Evolutionary conservation across 2,113 vertebrate genomes (phyloP), one percentile per base, ranked within the genome.

Genomic region (Hippocampus mohnikei): DNA sequence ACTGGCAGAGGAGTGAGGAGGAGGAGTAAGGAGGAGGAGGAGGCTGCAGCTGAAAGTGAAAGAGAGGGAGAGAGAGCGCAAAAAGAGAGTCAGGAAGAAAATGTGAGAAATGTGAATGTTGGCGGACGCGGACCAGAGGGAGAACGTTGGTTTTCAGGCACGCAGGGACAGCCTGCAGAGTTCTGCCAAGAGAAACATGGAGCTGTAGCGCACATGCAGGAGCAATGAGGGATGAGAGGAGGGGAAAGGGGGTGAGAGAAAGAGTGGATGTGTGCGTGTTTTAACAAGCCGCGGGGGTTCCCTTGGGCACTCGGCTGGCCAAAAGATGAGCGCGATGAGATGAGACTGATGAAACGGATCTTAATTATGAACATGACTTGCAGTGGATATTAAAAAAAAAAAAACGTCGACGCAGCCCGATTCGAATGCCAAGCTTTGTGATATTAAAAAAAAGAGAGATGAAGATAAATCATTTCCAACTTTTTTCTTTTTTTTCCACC

Each of bases 181-280:
- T 90, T 92, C 90, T 92, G 91, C 92, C 92, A 92, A 92, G 77
- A 92, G 89, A 88, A 92, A 93, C 89, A 92, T 73, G 82, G 89
- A 62, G 83, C 87, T 89, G 75, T 88, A 86, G 88, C 89, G 85
- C 75, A 84, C 7, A 33, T 73, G 77, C 80, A 84, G 87, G 88
- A 88, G 82, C 84, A 81, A 81, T 83, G 81, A 84, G 83, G 84
- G 66, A 79, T 85, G 71, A 79, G 72, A 81, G 63, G 74, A 81
- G 79, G 70, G 73, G 33, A 83, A 74, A 72, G 76, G 76, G 67
- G 75, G 73, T 21, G 64, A 63, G 72, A 56, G 23, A 42, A 72
- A 66, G 64, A 75, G 67, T 80, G 78, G 71, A 58, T 74, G 60
- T 66, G 56, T 75, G 73, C 59, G 55, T 42, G 61, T 11, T 72